Evolutionary conservation across 2,797 vertebrate species (phyloP), one percentile per base, ranked within the genome.

Genomic region (Limosa lapponica): DNA sequence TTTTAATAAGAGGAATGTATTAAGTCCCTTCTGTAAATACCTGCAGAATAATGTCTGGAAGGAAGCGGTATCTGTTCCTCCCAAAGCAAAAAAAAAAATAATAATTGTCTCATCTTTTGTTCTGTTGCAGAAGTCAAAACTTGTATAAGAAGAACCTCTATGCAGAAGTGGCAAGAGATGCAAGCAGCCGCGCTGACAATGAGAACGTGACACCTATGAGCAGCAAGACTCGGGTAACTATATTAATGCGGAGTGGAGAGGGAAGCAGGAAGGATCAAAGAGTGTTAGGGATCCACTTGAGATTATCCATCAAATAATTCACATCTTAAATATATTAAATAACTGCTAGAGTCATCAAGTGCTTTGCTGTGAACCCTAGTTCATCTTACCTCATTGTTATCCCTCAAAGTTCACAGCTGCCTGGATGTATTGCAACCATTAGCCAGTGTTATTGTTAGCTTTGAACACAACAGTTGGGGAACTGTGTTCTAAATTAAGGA

Each of bases 321-420:
- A 97, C 96, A 97, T 97, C 96, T 98, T 97, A 96, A 97, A 96
- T 97, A 95, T 83, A 97, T 98, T 98, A 97, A 98, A 95, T 97
- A 97, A 95, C 95, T 94, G 92, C 93, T 94, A 87, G 94, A 97
- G 89, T 97, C 93, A 97, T 86, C 89, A 83, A 95, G 89, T 61
- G 79, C 95, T 98, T 97, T 97, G 94, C 94, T 93, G 88, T 96
- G 97, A 96, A 96, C 96, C 87, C 79, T 87, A 95, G 96, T 97
- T 97, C 97, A 95, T 96, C 97, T 97, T 97, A 98, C 96, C 96
- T 98, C 96, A 98, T 97, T 98, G 97, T 97, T 97, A 98, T 97
- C 95, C 96, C 93, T 96, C 82, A 65, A 93, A 97, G 97, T 98
- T 98, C 97, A 93, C 96, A 97, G 97, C 97, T 97, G 97, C 96